Evolutionary conservation across 92 coral and sea anemone genomes (phyloP), one percentile per base, ranked within the genome.

Genomic region (Phymanthus crucifer): DNA sequence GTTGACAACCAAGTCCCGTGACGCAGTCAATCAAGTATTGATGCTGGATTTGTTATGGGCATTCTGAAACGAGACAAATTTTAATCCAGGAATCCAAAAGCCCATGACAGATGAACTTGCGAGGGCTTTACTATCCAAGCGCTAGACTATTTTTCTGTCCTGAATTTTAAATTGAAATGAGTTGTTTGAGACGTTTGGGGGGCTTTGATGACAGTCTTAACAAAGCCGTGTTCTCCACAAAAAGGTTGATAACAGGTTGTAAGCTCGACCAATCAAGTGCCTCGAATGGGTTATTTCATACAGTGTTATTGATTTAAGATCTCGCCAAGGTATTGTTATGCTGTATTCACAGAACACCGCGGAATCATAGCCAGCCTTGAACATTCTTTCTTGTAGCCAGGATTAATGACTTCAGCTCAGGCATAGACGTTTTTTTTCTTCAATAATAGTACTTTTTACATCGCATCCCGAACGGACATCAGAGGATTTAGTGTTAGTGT

Each of bases 221-320:
- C 79, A 75, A 75, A 75, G 70, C 79, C 46, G 47, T 37, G 33
- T 33, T 75, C 68, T 52, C 43, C 66, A 75, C 81, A 77, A 77
- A 64, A 70, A 71, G 73, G 72, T 77, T 54, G 27, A 68, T 35
- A 52, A 56, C 84, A 80, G 84, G 84, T 80, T 80, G 84, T 45
- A 40, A 23, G 67, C 52, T 72, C 56, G 45, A 45, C 84, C 84
- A 80, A 80, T 80, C 84, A 69, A 7, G 64, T 27, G 10, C 16
- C 81, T 34, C 32, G 72, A 31, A 58, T 24, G 11, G 45, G 27
- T 72, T 19, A 6, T 21, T 56, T 56, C 75, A 31, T 61, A 52
- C 67, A 17, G 40, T 26, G 80, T 77, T 56, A 77, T 77, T 77
- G 76, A 68, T 80, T n/a, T 34, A 70, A 36, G 67, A 36, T 70